Evolutionary conservation across 1,140 invertebrate species (phyloP).

Genomic region (Prorops nasuta): DNA sequence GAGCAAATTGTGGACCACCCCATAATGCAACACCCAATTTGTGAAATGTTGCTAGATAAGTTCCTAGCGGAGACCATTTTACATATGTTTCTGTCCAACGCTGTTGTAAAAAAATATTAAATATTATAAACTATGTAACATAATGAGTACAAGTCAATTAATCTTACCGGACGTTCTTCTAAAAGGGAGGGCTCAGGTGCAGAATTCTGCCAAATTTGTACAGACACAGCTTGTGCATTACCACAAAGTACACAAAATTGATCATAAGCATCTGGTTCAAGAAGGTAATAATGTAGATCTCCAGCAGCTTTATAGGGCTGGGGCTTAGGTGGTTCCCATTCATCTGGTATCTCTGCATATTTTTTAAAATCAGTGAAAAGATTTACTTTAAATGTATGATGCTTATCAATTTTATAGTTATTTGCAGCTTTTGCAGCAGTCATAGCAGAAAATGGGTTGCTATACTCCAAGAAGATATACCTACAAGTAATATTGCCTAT

Average conservation of each 20-base stretch:
- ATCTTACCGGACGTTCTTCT: slow-evolving; percentile 78
- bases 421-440: slow-evolving; percentile 86
- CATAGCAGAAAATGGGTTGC: slow-evolving; percentile 74
- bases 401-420: slow-evolving; percentile 94
- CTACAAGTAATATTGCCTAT: slow-evolving; percentile 45
- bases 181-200: slow-evolving; percentile 81
- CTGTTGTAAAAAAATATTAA: slow-evolving; percentile 50
- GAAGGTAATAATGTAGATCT: slow-evolving; percentile 87
- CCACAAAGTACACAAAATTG: slow-evolving; percentile 91
- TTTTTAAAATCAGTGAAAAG: slow-evolving; percentile 96
- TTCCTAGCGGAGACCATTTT: slow-evolving; percentile 96
- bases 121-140: background rate
- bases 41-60: slow-evolving; percentile 95
- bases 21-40: slow-evolving; percentile 93
- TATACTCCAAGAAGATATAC: slow-evolving; percentile 93
- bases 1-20: slow-evolving; percentile 91
- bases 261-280: slow-evolving; percentile 92
- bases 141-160: background rate
- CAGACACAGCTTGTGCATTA: slow-evolving; percentile 67
- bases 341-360: slow-evolving; percentile 87
- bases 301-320: slow-evolving; percentile 84
- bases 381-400: slow-evolving; percentile 93
- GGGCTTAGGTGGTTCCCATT: slow-evolving; percentile 87
- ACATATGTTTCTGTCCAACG: slow-evolving; percentile 94
- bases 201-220: slow-evolving; percentile 89